Evolutionary conservation across 1,140 invertebrate genomes (phyloP), one percentile per base, ranked within the genome.

Genomic region (Tribolium castaneum): DNA sequence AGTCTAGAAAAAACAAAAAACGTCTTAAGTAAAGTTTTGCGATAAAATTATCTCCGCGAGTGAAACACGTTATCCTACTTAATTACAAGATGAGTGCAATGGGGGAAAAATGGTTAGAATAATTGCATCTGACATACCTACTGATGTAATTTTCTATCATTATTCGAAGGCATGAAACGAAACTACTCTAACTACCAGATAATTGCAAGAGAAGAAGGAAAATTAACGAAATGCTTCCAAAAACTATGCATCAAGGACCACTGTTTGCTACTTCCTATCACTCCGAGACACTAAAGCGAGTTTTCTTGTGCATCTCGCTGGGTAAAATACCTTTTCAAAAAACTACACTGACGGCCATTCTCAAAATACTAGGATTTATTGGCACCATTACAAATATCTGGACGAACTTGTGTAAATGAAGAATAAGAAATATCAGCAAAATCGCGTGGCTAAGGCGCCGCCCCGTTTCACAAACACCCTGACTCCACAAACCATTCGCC

Each of bases 311-410:
- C 59, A 66, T 66, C 6, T 66, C 30, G 59, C 14, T 9, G 59
- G 30, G 51, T 56, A 13, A 59, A 77, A 56, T 81, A 79, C 78
- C 78, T 76, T 79, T 72, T 78, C 51, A 79, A 16, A 71, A 75
- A 39, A 75, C 7, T 19, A 75, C 80, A 76, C 75, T 73, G 77
- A 79, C 66, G 70, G 77, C 80, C 80, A 81, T 81, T 79, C 78
- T 78, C 52, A 62, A 79, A 79, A 71, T 77, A 76, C 70, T 79
- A 76, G 54, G 45, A 79, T 79, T 81, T 77, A 79, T 81, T 79
- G 75, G 75, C 59, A 74, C 75, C 76, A 72, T 80, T 76, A 73
- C 75, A 80, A 76, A 66, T 75, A 56, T 78, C 72, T 59, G 49
- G 72, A 70, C 56, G 54, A 78, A 30, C 71, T 51, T 56, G n/a